Conservation (phyloP, 2,797 vertebrate genomes). For the Rhincodon typus region DNA sequence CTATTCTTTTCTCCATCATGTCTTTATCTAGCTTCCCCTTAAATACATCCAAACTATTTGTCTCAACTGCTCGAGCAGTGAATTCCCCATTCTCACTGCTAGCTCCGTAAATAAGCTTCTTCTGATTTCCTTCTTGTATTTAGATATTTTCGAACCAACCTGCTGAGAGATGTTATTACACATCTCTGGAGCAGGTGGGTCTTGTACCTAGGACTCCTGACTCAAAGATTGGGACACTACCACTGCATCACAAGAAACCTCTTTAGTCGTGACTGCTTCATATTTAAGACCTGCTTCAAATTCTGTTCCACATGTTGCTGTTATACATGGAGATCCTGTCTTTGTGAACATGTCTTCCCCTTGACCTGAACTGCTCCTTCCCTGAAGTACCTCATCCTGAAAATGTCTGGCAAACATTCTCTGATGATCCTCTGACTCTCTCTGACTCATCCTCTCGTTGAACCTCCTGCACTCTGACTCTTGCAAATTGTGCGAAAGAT, state of each 20-base stretch:
- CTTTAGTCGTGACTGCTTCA: not conserved
- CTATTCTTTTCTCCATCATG: not conserved
- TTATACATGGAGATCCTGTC: not conserved
- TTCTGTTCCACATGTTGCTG: not conserved
- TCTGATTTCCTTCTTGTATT: not conserved
- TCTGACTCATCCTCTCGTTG: no score
- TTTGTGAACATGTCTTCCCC: not conserved
- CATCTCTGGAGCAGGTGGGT: no score
- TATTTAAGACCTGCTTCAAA: not conserved
- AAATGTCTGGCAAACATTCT: not conserved
- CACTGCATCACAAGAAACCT: no score
- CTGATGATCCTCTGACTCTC: no score
- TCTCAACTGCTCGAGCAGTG: not conserved
- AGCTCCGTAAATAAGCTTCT: not conserved
- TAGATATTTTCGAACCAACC: no score
- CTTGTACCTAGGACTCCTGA: no score
- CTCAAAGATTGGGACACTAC: no score
- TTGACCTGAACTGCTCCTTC: not conserved
- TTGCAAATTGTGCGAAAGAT: no score
- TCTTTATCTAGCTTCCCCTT: not conserved
- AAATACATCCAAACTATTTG: not conserved
- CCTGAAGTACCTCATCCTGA: not conserved
- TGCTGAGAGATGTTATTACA: no score
- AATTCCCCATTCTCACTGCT: not conserved
- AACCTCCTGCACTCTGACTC: no score